Percentiles rank a stretch among this genome's conserved stretches.
phyloP scores from a whole-genome alignment of 1,140 invertebrate genomes.

The Drosophila orena region DNA sequence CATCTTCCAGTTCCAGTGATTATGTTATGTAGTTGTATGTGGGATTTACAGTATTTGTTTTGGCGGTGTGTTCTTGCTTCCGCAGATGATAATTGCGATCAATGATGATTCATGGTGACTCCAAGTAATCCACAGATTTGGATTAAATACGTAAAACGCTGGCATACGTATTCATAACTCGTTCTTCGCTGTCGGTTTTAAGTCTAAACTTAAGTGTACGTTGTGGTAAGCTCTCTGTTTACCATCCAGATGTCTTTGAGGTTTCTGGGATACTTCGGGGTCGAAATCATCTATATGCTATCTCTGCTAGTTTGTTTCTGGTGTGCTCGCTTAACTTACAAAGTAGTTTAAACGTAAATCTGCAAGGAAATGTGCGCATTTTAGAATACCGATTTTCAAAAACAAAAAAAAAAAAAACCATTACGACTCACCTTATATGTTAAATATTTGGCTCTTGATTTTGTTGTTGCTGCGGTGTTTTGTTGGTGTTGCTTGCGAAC shows the following conservation, averaged over 20 bases:
- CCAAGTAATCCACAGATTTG: not conserved
- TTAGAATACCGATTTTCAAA: not conserved
- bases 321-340: conserved; percentile 14
- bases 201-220: conserved; percentile 7
- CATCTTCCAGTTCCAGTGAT: not conserved
- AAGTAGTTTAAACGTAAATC: conserved; percentile 24
- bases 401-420: not conserved
- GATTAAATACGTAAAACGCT: conserved; percentile 29
- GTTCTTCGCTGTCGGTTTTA: conserved; percentile 10
- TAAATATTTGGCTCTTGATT: conserved; percentile 32
- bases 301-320: conserved; percentile 10
- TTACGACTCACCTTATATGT: conserved; percentile 11
- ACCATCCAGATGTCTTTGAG: conserved; percentile 24
- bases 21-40: not conserved
- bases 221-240: conserved; percentile 34
- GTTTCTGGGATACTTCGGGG: conserved; percentile 6
- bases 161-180: conserved; percentile 28
- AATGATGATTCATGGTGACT: conserved; percentile 6
- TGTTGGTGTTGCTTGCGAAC: conserved; percentile 22
- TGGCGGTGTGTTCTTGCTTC: conserved; percentile 68
- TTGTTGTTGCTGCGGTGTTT: conserved; percentile 16
- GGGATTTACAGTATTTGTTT: conserved; percentile 56
- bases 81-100: conserved; percentile 32
- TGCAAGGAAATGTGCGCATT: not conserved
- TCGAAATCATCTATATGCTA: conserved; percentile 5